Base-by-base conservation (phyloP, 2,113 vertebrate species). In the Geococcyx californianus region DNA sequence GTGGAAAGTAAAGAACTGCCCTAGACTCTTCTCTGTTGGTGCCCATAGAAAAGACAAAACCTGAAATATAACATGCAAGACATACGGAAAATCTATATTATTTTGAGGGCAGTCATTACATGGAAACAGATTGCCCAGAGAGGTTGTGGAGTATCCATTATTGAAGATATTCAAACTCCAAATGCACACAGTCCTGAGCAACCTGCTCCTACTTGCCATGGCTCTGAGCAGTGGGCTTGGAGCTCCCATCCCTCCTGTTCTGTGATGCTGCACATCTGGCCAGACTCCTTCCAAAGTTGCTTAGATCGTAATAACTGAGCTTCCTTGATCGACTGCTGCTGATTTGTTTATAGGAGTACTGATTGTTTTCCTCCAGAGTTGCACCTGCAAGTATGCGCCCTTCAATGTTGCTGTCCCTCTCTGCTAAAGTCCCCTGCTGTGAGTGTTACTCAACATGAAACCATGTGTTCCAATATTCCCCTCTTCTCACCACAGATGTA, bases 21-120 rank as follows among this genome's bases (percentile, higher is more conserved):
- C 23, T 20, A 33, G 49, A 55, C 19, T 49, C 31, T 52, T 62
- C n/a, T 49, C 60, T 59, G 29, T 36, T 44, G 6, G 9, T 64
- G 7, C 12, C 10, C 31, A 66, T 24, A 34, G 10, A 79, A 76
- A 75, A 10, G 14, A 28, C 13, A 47, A 47, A 18, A 55, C 9
- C 5, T 54, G 58, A 73, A 83, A 56, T 16, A 42, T 3, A 69
- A 11, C 0, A 31, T 56, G 52, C 54, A 64, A 82, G n/a, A 59
- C 2, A 19, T 42, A 52, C 0, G 0, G 34, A 72, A 89, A 29
- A 6, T 16, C 1, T 44, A 69, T 70, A 42, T 68, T 56, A 16
- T 19, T 18, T 3, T 40, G 13, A 59, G 2, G 23, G 5, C 36
- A 36, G 47, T 40, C 13, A 9, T 64, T 72, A 64, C 19, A 42